Evolutionary conservation across 2,797 vertebrate genomes (phyloP).

Genomic region (Valencia hispanica): DNA sequence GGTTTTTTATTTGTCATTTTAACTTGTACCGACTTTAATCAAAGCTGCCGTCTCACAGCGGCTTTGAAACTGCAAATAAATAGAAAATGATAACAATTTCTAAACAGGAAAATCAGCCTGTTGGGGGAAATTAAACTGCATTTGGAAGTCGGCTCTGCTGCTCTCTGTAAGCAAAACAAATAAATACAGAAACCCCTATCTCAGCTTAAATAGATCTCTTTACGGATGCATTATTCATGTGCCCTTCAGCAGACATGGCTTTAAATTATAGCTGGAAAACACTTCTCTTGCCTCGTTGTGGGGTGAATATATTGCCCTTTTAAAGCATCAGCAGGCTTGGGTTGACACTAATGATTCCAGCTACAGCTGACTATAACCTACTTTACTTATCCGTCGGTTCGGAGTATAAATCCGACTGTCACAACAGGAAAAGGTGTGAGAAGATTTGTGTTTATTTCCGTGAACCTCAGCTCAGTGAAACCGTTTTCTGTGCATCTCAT

Average conservation of each 20-base stretch:
- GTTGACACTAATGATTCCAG: conserved; percentile 40
- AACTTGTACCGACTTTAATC: conserved; percentile 51
- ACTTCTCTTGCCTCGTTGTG: conserved; percentile 27
- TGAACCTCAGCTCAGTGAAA: conserved; percentile 27
- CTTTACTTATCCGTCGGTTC: conserved; percentile 13
- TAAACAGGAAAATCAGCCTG: conserved; percentile 22
- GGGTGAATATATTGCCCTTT: conserved; percentile 42
- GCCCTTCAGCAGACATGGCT: conserved; percentile 41
- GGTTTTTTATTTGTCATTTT: conserved; percentile 27
- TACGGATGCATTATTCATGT: conserved; percentile 60
- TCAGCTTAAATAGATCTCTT: conserved; percentile 52
- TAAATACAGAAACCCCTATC: conserved; percentile 37
- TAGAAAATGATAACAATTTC: conserved; percentile 19
- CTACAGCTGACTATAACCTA: conserved; percentile 35
- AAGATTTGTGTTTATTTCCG: conserved; percentile 21
- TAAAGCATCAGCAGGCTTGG: conserved; percentile 18
- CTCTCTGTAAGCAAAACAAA: conserved; percentile 39
- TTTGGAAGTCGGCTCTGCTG: conserved; percentile 13
- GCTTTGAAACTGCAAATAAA: conserved; percentile 20
- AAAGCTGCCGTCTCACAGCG: conserved; percentile 13
- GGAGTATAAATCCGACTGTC: conserved; percentile 29
- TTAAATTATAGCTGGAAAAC: conserved; percentile 36
- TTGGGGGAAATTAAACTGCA: conserved; percentile 41
- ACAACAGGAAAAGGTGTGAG: conserved; percentile 11
- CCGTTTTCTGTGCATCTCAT: conserved; percentile 27